Base-by-base conservation (phyloP, 2,888 invertebrate species). In the Bellardia bayeri region DNA sequence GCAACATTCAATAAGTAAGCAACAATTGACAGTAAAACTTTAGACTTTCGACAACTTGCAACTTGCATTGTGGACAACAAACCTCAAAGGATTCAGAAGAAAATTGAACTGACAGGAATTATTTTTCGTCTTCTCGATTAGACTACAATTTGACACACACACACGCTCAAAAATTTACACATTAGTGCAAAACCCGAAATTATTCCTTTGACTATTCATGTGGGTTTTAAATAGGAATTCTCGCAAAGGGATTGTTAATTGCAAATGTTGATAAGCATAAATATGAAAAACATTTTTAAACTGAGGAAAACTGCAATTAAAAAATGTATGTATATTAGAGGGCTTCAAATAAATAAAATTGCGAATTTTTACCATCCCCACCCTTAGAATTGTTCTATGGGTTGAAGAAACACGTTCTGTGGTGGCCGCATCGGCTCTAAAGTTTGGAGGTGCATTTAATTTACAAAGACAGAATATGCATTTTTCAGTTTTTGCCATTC, bases 21-120 rank as follows among this genome's bases (percentile, higher is more conserved):
- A 79, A 75, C 63, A 79, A 79, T 58, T 78, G 85, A 72, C 66
- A 74, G 79, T 74, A 51, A 51, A 82, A 80, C 58, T 75, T 86
- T 75, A 68, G 71, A 79, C 74, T 75, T 86, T 74, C 68, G 66
- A 79, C 76, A 81, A 76, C 49, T 51, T 69, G 69, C 61, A 82
- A 68, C 61, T 58, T 76, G 71, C 76, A 85, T 54, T 79, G 86
- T 74, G 79, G 82, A 74, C 82, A 82, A 49, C 78, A 72, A 79
- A 68, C 68, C 78, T 74, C 86, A 82, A 69, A 79, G 86, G 86
- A 79, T 72, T 63, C 51, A 69, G 75, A 45, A 63, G 56, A 75
- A 79, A 85, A 71, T 81, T 85, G 40, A 85, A 81, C 63, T 76
- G 64, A 9, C 51, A 68, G 37, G 61, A 71, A 72, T 85, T 66